These are phyloP conservation scores for Drosophila quinaria DNA, from an alignment of 2,888 invertebrate species.

Conservation along the genomic window DNA sequence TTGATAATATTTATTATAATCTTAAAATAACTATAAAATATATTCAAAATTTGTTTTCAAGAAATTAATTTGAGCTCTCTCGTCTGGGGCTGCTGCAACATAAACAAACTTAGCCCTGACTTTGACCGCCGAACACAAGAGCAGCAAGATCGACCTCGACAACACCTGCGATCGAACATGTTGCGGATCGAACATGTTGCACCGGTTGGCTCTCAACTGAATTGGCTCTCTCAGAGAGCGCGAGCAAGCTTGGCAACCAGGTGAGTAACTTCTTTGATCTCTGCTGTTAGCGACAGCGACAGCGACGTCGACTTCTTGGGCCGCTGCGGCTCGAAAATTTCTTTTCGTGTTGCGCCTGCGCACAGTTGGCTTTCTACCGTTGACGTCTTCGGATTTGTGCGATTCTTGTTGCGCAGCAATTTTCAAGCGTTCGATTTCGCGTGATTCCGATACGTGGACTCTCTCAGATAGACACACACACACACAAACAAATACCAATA, in stretches of 20 bases:
- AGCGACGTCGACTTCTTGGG: constrained; percentile 50
- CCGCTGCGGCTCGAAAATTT: constrained; percentile 81
- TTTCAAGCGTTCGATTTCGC: constrained; percentile 58
- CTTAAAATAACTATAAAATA: background rate
- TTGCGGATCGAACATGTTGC: constrained; percentile 59
- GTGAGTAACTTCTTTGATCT: constrained; percentile 64
- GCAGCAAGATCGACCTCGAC: constrained; percentile 64
- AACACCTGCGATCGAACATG: constrained; percentile 65
- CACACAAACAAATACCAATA: constrained; percentile 15
- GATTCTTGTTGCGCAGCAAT: constrained; percentile 70
- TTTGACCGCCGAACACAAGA: constrained; percentile 74
- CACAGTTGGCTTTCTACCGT: constrained; percentile 86
- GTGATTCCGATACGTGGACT: constrained; percentile 77
- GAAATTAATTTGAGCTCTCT: background rate
- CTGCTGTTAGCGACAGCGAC: constrained; percentile 32
- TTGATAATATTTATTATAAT: background rate
- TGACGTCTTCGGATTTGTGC: constrained; percentile 86
- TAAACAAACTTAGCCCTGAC: constrained; percentile 83
- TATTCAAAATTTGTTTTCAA: background rate
- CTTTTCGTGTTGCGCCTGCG: constrained; percentile 85
- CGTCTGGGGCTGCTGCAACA: constrained; percentile 32
- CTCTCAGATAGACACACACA: constrained; percentile 50
- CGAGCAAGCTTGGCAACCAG: constrained; percentile 16
- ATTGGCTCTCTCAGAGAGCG: constrained; percentile 21
- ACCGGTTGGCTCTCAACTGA: constrained; percentile 13